phyloP scores from a whole-genome alignment of 2,888 invertebrate genomes.

The Phragmatobia fuliginosa region DNA sequence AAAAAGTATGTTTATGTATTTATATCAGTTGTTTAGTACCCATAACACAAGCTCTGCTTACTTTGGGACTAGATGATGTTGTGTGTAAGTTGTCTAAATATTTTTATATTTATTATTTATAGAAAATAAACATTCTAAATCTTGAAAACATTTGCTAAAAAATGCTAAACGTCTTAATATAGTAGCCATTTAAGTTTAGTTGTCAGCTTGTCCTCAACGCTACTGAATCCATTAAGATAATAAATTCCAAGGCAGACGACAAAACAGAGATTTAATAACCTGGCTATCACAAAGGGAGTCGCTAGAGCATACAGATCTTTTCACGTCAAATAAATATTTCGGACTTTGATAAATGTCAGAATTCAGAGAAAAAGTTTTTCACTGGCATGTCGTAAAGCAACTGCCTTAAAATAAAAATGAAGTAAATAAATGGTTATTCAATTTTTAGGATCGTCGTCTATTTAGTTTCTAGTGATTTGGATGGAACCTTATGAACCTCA shows the following conservation, averaged over 20 bases:
- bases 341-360: constrained; percentile 24
- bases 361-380: constrained; percentile 23
- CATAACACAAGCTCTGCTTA: too few relatives aligned
- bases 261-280: constrained; percentile 19
- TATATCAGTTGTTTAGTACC: too few relatives aligned
- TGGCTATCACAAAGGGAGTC: constrained; percentile 13
- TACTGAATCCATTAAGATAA: not conserved
- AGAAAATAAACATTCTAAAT: not conserved
- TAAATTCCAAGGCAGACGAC: constrained; percentile 13
- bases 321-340: constrained; percentile 31
- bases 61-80: too few relatives aligned
- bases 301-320: constrained; percentile 26
- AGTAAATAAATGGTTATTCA: constrained; percentile 20
- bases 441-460: constrained; percentile 7
- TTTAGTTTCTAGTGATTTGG: not conserved
- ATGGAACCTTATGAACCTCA: not conserved
- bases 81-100: too few relatives aligned
- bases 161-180: not conserved
- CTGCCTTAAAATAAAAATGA: constrained; percentile 23
- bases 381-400: constrained; percentile 19
- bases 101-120: too few relatives aligned
- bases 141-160: not conserved
- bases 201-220: not conserved
- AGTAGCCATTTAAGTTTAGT: not conserved
- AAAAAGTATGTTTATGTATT: too few relatives aligned